Evolutionary conservation across 1,140 invertebrate genomes (phyloP).

Genomic region (Goniozus legneri): DNA sequence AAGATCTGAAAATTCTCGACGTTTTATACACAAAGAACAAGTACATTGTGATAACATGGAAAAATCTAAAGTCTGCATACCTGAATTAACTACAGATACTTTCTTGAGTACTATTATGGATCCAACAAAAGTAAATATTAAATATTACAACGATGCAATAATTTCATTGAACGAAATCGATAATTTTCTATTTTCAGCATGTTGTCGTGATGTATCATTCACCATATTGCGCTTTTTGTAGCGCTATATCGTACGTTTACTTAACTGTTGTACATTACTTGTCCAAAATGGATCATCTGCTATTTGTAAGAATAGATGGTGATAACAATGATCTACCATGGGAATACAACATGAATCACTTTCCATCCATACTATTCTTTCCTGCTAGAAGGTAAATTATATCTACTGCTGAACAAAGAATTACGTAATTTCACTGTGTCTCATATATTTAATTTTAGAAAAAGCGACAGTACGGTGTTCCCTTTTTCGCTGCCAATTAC

Average conservation of each 20-base stretch:
- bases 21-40: slow-evolving; percentile 28
- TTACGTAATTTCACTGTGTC: not conserved
- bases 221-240: slow-evolving; percentile 72
- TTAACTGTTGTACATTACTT: slow-evolving; percentile 66
- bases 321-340: slow-evolving; percentile 77
- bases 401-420: not conserved
- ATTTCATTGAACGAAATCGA: slow-evolving; percentile 4
- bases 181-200: slow-evolving; percentile 56
- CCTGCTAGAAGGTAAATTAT: slow-evolving; percentile 60
- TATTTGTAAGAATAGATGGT: slow-evolving; percentile 72
- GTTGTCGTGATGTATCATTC: slow-evolving; percentile 69
- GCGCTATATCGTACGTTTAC: slow-evolving; percentile 62
- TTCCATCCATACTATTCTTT: slow-evolving; percentile 74
- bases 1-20: slow-evolving; percentile 38
- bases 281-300: slow-evolving; percentile 53
- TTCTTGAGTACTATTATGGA: slow-evolving; percentile 54
- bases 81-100: slow-evolving; percentile 58
- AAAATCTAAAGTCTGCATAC: slow-evolving; percentile 47
- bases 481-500: slow-evolving; percentile 62
- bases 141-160: slow-evolving; percentile 1
- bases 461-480: slow-evolving; percentile 71
- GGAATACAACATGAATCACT: slow-evolving; percentile 72
- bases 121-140: slow-evolving; percentile 31
- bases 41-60: slow-evolving; percentile 20
- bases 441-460: slow-evolving; percentile 52